These are phyloP conservation scores for Ceratosolen fusciceps DNA, from an alignment of 1,140 invertebrate genomes.

Conservation along the genomic window DNA sequence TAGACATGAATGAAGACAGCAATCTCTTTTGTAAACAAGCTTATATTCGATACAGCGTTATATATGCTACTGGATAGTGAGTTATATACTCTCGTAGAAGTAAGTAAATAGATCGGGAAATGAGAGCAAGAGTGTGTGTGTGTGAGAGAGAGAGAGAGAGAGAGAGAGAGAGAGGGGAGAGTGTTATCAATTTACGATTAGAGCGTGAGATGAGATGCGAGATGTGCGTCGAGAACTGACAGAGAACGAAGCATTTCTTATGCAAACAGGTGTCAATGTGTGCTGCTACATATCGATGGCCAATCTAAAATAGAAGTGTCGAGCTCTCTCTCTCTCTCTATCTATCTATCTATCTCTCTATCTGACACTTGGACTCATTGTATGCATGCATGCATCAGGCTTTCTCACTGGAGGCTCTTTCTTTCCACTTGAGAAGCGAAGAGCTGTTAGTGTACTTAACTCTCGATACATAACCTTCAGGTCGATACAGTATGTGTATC, in stretches of 20 bases:
- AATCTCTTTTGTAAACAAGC: not conserved
- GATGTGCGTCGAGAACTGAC: not conserved
- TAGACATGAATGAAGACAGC: not conserved
- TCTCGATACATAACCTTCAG: not conserved
- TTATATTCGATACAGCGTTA: not conserved
- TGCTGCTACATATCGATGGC: not conserved
- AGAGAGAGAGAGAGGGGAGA: too few relatives aligned
- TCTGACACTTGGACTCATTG: too few relatives aligned
- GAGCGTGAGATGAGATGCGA: not conserved
- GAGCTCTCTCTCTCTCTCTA: not conserved
- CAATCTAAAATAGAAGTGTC: conserved; percentile 30
- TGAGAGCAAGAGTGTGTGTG: too few relatives aligned
- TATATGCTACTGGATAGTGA: not conserved
- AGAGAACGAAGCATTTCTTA: conserved; percentile 28
- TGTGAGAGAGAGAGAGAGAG: too few relatives aligned
- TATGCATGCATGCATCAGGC: not conserved
- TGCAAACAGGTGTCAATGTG: conserved; percentile 37
- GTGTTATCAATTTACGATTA: not conserved
- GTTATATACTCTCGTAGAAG: not conserved
- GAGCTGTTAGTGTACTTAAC: conserved; percentile 11
- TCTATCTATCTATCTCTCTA: not conserved
- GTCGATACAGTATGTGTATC: conserved; percentile 1
- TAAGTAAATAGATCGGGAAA: not conserved
- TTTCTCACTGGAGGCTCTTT: not conserved
- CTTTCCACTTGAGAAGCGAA: conserved; percentile 2